Percentiles rank a stretch among this genome's conserved stretches.
phyloP scores from a whole-genome alignment of 2,113 vertebrate genomes.

The Parotia lawesii region DNA sequence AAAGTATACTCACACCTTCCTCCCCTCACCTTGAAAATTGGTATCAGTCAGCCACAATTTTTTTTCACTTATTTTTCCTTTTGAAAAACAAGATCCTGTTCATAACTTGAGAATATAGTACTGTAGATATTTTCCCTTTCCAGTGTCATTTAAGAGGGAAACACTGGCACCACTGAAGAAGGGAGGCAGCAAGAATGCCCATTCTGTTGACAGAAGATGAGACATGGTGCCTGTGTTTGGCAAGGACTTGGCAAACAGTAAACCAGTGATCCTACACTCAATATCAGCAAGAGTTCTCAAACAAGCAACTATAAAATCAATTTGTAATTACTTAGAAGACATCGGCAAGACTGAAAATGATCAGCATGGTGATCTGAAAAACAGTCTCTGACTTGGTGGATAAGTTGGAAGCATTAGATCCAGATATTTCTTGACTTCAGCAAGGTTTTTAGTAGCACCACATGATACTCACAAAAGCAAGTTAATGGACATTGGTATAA shows the following conservation, averaged over 20 bases:
- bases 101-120: neutral
- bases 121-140: neutral
- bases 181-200: neutral
- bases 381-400: neutral
- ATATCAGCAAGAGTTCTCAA: fast-evolving
- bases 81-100: neutral
- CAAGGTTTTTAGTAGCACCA: neutral
- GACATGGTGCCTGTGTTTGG: neutral
- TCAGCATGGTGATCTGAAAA: neutral
- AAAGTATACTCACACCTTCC: neutral
- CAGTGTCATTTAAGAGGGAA: neutral
- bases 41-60: neutral
- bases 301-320: neutral
- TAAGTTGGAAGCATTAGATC: neutral
- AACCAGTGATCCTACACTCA: neutral
- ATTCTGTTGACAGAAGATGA: neutral
- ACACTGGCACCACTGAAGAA: neutral
- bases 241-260: neutral
- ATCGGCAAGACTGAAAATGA: neutral
- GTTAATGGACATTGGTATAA: neutral
- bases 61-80: neutral
- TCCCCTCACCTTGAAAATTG: neutral
- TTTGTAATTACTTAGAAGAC: neutral
- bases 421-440: neutral
- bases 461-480: neutral